Percentiles rank a stretch among this genome's conserved stretches.
Conservation (phyloP, 2,113 vertebrate species). For the Apus apus region DNA sequence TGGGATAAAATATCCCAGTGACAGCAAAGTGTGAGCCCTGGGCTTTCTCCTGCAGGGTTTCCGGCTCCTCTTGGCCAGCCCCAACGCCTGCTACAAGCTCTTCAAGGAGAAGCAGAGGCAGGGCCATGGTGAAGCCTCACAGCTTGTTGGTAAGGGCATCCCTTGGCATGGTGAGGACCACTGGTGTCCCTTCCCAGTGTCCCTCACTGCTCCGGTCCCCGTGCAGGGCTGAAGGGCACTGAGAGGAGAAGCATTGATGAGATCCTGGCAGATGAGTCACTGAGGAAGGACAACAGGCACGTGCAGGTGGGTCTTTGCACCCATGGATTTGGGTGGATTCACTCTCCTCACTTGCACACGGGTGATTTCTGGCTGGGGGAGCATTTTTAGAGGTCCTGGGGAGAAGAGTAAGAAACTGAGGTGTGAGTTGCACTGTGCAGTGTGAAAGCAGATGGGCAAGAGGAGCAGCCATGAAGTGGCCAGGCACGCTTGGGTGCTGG, state of each 20-base stretch:
- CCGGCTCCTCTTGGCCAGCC: conserved; percentile 90
- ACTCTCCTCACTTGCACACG: accelerated
- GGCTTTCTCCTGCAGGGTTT: conserved; percentile 79
- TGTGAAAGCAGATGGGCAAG: accelerated
- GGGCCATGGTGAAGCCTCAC: conserved; percentile 79
- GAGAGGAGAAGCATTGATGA: conserved; percentile 57
- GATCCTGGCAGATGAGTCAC: conserved; percentile 33
- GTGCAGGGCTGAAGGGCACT: not conserved
- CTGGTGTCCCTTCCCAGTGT: accelerated
- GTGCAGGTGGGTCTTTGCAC: conserved; percentile 65
- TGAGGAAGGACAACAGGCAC: conserved; percentile 68
- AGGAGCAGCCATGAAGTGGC: not conserved
- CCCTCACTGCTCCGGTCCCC: not conserved
- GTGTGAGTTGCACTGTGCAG: accelerated
- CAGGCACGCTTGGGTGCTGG: not conserved
- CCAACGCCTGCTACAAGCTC: conserved; percentile 82
- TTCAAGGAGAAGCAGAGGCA: conserved; percentile 80
- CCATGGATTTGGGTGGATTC: accelerated
- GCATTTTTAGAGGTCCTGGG: not conserved
- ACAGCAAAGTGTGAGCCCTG: accelerated
- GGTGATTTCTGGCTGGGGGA: not conserved
- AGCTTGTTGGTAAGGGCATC: conserved; percentile 79
- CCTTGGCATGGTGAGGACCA: accelerated
- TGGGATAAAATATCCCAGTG: not conserved
- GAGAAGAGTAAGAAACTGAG: not conserved